phyloP scores from a whole-genome alignment of 2,797 vertebrate genomes.

The Trichosurus vulpecula region DNA sequence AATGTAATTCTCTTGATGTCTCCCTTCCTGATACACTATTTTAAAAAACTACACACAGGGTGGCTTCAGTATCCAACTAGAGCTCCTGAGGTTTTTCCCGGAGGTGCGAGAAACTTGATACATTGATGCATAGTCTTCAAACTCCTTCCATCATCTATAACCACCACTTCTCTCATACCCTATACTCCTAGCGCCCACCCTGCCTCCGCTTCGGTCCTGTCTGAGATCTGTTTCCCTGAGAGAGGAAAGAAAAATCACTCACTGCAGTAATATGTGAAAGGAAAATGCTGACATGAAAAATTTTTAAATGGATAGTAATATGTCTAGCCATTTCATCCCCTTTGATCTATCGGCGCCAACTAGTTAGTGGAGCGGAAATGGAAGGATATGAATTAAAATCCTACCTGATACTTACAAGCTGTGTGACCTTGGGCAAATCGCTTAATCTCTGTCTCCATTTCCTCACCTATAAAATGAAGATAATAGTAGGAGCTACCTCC shows the following conservation, averaged over 20 bases:
- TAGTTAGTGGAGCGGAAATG: not conserved
- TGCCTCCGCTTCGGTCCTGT: not conserved
- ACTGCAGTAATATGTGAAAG: not conserved
- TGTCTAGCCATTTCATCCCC: not conserved
- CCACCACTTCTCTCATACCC: not conserved
- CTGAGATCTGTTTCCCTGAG: not conserved
- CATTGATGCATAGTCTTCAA: not conserved
- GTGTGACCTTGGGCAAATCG: not conserved
- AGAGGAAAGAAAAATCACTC: not conserved
- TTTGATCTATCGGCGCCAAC: not conserved
- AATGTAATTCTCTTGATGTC: not conserved
- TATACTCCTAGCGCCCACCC: not conserved
- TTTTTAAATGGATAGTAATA: not conserved
- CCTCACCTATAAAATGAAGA: not conserved
- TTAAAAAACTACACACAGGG: not conserved
- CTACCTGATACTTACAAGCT: not conserved
- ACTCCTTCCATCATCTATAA: conserved; percentile 8
- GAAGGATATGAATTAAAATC: not conserved
- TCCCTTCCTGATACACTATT: not conserved
- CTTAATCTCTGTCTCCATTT: not conserved
- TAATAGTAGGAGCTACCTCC: not conserved
- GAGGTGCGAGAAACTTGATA: not conserved
- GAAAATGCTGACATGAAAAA: not conserved
- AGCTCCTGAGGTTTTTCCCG: conserved; percentile 33
- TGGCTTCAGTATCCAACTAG: not conserved